Evolutionary conservation across 1,140 invertebrate genomes (phyloP).

Genomic region (Diuraphis noxia): DNA sequence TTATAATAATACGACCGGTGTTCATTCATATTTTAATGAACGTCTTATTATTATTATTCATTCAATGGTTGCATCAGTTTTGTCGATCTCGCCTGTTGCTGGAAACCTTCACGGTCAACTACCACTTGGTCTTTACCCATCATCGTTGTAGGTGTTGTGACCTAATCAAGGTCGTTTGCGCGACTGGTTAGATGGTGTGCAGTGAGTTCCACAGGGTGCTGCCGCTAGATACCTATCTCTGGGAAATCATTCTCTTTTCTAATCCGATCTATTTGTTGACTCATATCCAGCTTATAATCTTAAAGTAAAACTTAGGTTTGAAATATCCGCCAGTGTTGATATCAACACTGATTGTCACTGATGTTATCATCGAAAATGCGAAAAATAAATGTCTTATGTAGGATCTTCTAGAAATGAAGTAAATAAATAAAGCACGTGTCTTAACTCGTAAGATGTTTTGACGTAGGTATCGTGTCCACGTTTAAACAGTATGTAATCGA

Average conservation of each 20-base stretch:
- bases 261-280: neutral
- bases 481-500: neutral
- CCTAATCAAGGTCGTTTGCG: slow-evolving; percentile 50
- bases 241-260: slow-evolving; percentile 14
- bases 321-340: neutral
- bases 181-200: neutral
- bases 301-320: neutral
- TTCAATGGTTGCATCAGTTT: slow-evolving; percentile 25
- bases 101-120: slow-evolving; percentile 45
- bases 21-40: slow-evolving; percentile 52
- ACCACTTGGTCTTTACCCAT: slow-evolving; percentile 9
- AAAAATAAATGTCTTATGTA: neutral
- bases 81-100: slow-evolving; percentile 26
- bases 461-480: neutral
- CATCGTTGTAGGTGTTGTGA: slow-evolving; percentile 41
- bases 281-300: neutral
- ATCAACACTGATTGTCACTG: neutral
- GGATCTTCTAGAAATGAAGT: neutral
- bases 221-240: neutral
- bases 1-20: slow-evolving; percentile 22
- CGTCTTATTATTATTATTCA: slow-evolving; percentile 39
- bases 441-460: neutral
- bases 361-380: neutral
- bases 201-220: neutral
- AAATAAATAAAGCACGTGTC: neutral